phyloP scores from a whole-genome alignment of 1,140 invertebrate genomes.

The Cotesia vestalis region DNA sequence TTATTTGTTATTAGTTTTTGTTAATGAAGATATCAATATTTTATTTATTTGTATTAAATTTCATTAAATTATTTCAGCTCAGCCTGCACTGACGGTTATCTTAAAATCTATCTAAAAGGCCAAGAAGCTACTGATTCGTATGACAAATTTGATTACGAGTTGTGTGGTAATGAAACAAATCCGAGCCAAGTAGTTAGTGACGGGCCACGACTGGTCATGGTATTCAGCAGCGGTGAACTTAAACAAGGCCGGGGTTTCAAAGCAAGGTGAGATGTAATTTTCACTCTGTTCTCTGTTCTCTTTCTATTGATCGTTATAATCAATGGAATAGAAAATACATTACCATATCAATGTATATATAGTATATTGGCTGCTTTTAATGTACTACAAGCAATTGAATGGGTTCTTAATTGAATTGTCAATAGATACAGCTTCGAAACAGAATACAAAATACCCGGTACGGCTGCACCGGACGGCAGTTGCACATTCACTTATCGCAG shows the following conservation, averaged over 20 bases:
- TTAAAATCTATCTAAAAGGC: conserved; percentile 91
- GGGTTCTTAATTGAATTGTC: conserved; percentile 33
- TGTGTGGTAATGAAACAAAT: conserved; percentile 81
- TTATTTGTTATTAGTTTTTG: conserved; percentile 5
- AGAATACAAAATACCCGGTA: conserved; percentile 95
- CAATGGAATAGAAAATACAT: conserved; percentile 15
- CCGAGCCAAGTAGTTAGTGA: conserved; percentile 83
- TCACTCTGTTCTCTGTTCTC: neutral
- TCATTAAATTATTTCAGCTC: conserved; percentile 59
- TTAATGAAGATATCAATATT: neutral
- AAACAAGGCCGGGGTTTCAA: conserved; percentile 88
- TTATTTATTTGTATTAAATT: conserved; percentile 30
- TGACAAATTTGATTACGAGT: conserved; percentile 91
- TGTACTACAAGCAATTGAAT: conserved; percentile 20
- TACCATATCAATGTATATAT: conserved; percentile 10
- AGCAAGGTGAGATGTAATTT: conserved; percentile 68
- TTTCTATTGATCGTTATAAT: neutral
- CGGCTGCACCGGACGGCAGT: conserved; percentile 86
- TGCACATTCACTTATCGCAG: conserved; percentile 93
- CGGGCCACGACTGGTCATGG: conserved; percentile 91
- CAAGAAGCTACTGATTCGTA: conserved; percentile 92
- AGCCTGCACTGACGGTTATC: conserved; percentile 86
- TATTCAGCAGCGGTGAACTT: conserved; percentile 89
- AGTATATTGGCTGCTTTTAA: neutral
- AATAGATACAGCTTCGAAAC: conserved; percentile 81